Percentiles rank a stretch among this genome's conserved stretches.
phyloP scores from a whole-genome alignment of 1,140 invertebrate genomes.

The Holotrichia oblita region DNA sequence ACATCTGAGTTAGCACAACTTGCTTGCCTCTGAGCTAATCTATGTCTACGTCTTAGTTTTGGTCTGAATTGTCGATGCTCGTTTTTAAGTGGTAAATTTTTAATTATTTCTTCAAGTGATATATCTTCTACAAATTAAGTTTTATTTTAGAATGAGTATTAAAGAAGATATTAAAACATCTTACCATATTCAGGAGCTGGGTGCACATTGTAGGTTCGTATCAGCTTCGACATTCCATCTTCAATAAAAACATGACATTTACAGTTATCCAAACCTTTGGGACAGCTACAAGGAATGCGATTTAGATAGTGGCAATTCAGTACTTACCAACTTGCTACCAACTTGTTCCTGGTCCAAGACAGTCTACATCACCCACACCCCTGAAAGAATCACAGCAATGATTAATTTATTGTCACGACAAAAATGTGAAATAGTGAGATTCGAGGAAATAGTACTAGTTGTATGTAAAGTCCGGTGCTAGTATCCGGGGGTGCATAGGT shows the following conservation, averaged over 20 bases:
- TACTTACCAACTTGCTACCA: conserved; percentile 43
- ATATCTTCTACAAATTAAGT: conserved; percentile 15
- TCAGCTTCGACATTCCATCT: conserved; percentile 39
- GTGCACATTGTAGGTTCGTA: neutral
- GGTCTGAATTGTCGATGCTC: neutral
- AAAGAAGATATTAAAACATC: neutral
- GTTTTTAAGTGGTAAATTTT: conserved; percentile 34
- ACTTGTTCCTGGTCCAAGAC: conserved; percentile 47
- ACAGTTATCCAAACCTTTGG: conserved; percentile 39
- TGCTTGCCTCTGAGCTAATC: neutral
- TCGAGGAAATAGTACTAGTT: too few relatives aligned
- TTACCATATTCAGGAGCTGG: conserved; percentile 11
- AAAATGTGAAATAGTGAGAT: too few relatives aligned
- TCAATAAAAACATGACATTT: conserved; percentile 42
- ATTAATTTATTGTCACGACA: too few relatives aligned
- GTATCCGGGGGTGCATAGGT: too few relatives aligned
- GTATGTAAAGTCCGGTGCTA: too few relatives aligned
- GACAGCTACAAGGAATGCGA: conserved; percentile 44
- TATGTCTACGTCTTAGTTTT: neutral
- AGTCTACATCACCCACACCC: conserved; percentile 44
- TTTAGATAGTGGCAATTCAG: neutral
- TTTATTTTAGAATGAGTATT: neutral
- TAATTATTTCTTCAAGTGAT: conserved; percentile 34
- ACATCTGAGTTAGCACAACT: neutral
- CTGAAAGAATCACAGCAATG: conserved; percentile 34